Evolutionary conservation across 2,113 vertebrate genomes (phyloP).

Genomic region (Megalops atlanticus): DNA sequence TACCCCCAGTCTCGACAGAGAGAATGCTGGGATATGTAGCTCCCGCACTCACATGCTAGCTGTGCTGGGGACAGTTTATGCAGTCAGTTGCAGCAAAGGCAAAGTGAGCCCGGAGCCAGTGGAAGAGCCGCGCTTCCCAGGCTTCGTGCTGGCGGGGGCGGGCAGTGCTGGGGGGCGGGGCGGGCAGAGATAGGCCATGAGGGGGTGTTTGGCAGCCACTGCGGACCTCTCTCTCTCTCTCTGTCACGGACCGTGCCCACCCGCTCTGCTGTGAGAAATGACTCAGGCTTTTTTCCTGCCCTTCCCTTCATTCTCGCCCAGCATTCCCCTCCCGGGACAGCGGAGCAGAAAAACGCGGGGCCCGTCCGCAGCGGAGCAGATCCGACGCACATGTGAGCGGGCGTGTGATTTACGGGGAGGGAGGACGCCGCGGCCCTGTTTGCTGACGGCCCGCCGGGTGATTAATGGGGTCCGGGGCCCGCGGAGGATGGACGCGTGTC

Average conservation of each 20-base stretch:
- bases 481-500: constrained; percentile 14
- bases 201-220: background rate
- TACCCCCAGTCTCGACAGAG: background rate
- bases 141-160: background rate
- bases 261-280: background rate
- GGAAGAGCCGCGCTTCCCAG: background rate
- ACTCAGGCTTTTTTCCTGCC: background rate
- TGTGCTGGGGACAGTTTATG: background rate
- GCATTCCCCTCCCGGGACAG: background rate
- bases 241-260: background rate
- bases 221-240: background rate
- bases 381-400: background rate
- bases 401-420: background rate
- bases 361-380: background rate
- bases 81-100: background rate
- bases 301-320: too few species aligned
- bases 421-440: background rate
- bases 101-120: background rate
- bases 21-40: background rate
- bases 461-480: background rate
- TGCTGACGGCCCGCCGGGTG: background rate
- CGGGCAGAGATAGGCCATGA: background rate
- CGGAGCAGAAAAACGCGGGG: background rate
- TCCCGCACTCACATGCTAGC: background rate
- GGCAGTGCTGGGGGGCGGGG: background rate